Conservation (phyloP, 2,888 invertebrate genomes). For the Agrotis ipsilon region DNA sequence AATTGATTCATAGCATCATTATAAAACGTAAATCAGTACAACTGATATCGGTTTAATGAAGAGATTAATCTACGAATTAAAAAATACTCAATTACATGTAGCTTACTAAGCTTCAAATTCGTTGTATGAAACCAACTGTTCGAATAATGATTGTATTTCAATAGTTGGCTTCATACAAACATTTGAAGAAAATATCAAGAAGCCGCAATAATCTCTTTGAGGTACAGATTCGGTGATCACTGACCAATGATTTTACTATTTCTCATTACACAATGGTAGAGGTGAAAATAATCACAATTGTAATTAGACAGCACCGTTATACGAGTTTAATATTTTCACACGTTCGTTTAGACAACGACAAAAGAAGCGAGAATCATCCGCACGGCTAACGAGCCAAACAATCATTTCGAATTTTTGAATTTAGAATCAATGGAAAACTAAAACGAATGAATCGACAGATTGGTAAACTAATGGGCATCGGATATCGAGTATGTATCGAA, state of each 20-base stretch:
- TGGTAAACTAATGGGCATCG: slow-evolving; percentile 74
- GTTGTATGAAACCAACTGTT: slow-evolving; percentile 24
- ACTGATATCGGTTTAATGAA: not conserved
- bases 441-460: slow-evolving; percentile 86
- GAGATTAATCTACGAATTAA: slow-evolving; percentile 25
- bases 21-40: slow-evolving; percentile 14
- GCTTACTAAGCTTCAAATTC: slow-evolving; percentile 5
- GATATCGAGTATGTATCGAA: slow-evolving; percentile 67
- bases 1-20: not conserved
- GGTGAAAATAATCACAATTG: slow-evolving; percentile 60
- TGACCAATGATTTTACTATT: slow-evolving; percentile 56
- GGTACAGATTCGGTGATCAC: slow-evolving; percentile 22
- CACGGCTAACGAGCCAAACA: slow-evolving; percentile 81
- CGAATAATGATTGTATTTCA: slow-evolving; percentile 18
- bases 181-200: slow-evolving; percentile 50
- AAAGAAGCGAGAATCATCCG: slow-evolving; percentile 71
- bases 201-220: slow-evolving; percentile 29
- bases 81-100: slow-evolving; percentile 21
- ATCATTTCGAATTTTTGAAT: slow-evolving; percentile 82
- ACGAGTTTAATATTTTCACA: slow-evolving; percentile 77
- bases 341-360: slow-evolving; percentile 79
- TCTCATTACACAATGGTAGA: slow-evolving; percentile 48
- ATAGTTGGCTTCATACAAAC: not conserved
- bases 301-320: slow-evolving; percentile 69
- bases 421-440: slow-evolving; percentile 85